Conservation (phyloP, 2,797 vertebrate genomes). For the Odontamblyopus rebecca region DNA sequence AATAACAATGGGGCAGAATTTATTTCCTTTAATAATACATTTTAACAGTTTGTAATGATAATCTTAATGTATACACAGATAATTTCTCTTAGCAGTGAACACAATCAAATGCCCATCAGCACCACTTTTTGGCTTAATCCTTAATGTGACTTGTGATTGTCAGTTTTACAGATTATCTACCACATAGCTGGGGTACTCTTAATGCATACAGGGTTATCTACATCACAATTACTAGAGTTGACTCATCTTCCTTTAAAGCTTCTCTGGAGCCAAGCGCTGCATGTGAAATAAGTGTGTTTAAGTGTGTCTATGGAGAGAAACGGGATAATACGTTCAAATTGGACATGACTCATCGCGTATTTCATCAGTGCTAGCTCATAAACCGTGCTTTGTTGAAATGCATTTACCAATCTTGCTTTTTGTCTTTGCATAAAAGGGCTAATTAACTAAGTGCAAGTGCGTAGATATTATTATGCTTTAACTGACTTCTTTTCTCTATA, state of each 20-base stretch:
- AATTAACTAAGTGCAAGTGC: constrained; percentile 12
- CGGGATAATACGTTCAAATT: constrained; percentile 44
- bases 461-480: constrained; percentile 10
- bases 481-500: constrained; percentile 51
- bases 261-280: constrained; percentile 8
- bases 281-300: constrained; percentile 10
- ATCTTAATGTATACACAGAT: not conserved
- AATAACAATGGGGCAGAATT: no score
- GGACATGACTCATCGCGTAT: constrained; percentile 61
- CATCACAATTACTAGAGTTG: constrained; percentile 17
- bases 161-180: constrained; percentile 9
- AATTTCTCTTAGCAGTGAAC: constrained; percentile 8
- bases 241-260: constrained; percentile 13
- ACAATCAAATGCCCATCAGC: not conserved
- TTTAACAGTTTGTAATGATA: no score
- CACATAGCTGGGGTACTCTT: constrained; percentile 17
- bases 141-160: not conserved
- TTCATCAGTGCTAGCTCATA: constrained; percentile 63
- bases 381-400: constrained; percentile 32
- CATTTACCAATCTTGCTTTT: constrained; percentile 15
- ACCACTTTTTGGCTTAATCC: not conserved
- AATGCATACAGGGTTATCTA: constrained; percentile 20
- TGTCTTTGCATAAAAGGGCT: constrained; percentile 16
- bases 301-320: constrained; percentile 21
- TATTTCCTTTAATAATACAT: no score